Base-by-base conservation (phyloP, 2,113 vertebrate species). In the Oncorhynchus clarkii region DNA sequence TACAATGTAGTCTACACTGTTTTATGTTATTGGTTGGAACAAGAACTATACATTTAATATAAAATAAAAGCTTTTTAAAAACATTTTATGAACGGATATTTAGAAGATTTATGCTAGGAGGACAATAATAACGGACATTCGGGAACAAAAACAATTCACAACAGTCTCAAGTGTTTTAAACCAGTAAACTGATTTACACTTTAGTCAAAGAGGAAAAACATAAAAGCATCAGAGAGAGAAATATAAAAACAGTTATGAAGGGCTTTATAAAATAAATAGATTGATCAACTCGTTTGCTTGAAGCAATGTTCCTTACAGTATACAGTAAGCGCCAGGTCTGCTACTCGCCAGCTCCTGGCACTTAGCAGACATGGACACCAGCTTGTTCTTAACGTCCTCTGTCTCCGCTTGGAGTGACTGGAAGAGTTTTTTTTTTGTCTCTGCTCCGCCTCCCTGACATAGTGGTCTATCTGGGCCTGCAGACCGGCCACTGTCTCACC, bases 391-490 rank as follows among this genome's bases (percentile, higher is more conserved):
- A 81, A 96, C 71, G 18, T 69, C 57, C 67, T 91, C 85, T 3
- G 88, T 90, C 84, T 95, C 92, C 83, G 92, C 90, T 0, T 87
- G 88, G 0, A 93, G 78, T 60, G 91, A 90, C 69, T 68, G 76
- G 80, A 93, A 45, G 68, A 94, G 48, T 18, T 83, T 91, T 22
- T 93, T 92, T 72, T 27, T 27, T 3, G 27, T 27, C 80, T 91
- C 59, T 69, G 92, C 78, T 92, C 90, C 18, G 83, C 86, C 82
- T 97, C 97, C 75, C 96, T 93, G 14, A 59, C 85, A 76, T 93
- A 94, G 82, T 89, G 87, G 16, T 92, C 90, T 62, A 94, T 86
- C 66, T 91, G 91, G 57, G 77, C 83, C 14, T 74, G 85, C 67
- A 94, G 26, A 1, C 29, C 72, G 39, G 68, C 72, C 0, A 83